Base-by-base conservation (phyloP, 2,113 vertebrate species). In the Chaenogobius annularis region DNA sequence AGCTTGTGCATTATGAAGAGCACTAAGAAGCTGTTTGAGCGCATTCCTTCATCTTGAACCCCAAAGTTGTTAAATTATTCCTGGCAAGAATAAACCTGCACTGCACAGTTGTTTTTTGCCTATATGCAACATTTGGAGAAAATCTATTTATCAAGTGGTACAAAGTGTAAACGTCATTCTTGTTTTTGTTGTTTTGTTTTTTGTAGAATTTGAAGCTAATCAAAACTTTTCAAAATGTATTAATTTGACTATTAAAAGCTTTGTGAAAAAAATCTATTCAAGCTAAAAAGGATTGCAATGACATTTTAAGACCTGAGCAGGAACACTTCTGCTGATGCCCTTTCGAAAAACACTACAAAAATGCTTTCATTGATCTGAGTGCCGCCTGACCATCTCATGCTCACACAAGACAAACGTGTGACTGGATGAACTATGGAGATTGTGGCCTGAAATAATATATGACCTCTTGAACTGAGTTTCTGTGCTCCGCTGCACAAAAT, bases 1-100 rank as follows among this genome's bases (percentile, higher is more conserved):
- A 70, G 54, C 63, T 37, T 66, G 7, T 50, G 50, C 22, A 73
- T 68, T 37, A 48, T 64, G 10, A 0, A 69, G 31, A 19, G 37
- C 35, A 54, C 74, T 44, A 61, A 50, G 11, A 77, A 2, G 15
- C 35, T 63, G 0, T 63, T 52, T 17, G 56, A 69, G 26, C 15
- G 37, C 5, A 58, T 76, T 31, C 31, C 19, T 22, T 69, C 58
- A 22, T 67, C 26, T 50, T 4, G 14, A 54, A 50, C 47, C 15
- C 15, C 15, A 50, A 54, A n/a, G 50, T 3, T 54, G 19, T 31
- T 54, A 54, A 47, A 50, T 67, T 17, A 20, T 50, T 70, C 15
- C 55, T 23, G 31, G 14, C 15, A 47, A 17, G 50, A 54, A n/a
- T 54, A 20, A 54, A 54, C 70, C 19, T 64, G 37, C 17, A 10